Evolutionary conservation across 2,888 invertebrate species (phyloP).

Genomic region (Biston betularia): DNA sequence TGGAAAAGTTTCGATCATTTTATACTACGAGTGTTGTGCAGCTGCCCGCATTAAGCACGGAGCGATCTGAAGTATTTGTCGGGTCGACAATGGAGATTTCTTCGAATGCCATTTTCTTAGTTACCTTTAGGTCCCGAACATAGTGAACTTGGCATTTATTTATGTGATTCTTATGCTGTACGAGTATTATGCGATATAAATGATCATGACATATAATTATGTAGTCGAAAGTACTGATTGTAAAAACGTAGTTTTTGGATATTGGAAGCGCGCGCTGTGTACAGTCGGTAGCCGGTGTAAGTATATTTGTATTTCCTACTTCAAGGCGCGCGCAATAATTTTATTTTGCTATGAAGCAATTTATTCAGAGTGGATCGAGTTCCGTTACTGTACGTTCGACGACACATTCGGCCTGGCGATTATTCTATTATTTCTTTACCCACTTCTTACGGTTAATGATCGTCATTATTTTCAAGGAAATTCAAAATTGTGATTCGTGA

Average conservation of each 20-base stretch:
- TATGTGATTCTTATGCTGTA: constrained; percentile 81
- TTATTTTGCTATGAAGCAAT: constrained; percentile 72
- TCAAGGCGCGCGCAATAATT: constrained; percentile 63
- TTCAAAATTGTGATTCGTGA: constrained; percentile 69
- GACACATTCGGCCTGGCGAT: constrained; percentile 65
- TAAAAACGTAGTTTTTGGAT: constrained; percentile 72
- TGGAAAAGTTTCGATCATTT: constrained; percentile 63
- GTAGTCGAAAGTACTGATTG: constrained; percentile 75
- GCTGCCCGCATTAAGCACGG: constrained; percentile 34
- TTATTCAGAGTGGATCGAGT: constrained; percentile 84
- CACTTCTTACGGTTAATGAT: constrained; percentile 35
- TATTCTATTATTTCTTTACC: constrained; percentile 36
- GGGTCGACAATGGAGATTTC: constrained; percentile 60
- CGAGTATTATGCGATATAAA: constrained; percentile 77
- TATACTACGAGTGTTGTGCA: constrained; percentile 45
- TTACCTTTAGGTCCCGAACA: constrained; percentile 82
- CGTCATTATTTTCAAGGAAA: constrained; percentile 43
- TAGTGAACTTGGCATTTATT: constrained; percentile 85
- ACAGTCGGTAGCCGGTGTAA: constrained; percentile 60
- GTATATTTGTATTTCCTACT: constrained; percentile 70
- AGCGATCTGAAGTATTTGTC: constrained; percentile 59
- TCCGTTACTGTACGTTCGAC: constrained; percentile 80
- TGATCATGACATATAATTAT: constrained; percentile 79
- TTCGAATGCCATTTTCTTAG: constrained; percentile 84
- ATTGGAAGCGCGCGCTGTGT: constrained; percentile 68